These are phyloP conservation scores for Melanotus villosus DNA, from an alignment of 2,888 invertebrate genomes.

Conservation along the genomic window DNA sequence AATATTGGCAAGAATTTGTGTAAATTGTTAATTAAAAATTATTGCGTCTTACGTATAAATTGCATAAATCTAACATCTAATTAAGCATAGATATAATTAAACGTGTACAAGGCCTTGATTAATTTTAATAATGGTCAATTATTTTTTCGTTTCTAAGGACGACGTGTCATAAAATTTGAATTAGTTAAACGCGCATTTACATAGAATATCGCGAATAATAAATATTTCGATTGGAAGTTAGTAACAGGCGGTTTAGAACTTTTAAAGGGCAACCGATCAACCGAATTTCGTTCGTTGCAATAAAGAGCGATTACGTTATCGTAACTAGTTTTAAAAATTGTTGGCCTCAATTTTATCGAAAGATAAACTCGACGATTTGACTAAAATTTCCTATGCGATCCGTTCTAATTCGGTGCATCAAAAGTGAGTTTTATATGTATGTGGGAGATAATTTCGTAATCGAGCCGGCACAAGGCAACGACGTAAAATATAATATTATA, in stretches of 20 bases:
- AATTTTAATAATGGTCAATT: conserved; percentile 38
- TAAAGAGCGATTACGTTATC: background rate
- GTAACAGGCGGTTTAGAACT: background rate
- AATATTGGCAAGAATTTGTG: conserved; percentile 21
- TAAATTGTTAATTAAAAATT: conserved; percentile 32
- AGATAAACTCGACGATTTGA: background rate
- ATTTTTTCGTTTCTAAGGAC: conserved; percentile 37
- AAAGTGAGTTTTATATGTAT: background rate
- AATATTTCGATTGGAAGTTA: background rate
- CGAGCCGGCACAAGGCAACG: no score
- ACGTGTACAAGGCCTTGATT: conserved; percentile 37
- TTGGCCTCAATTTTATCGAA: conserved; percentile 28
- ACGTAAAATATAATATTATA: no score
- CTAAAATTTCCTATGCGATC: conserved; percentile 22
- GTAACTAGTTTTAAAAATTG: conserved; percentile 12
- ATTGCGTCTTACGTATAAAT: conserved; percentile 38
- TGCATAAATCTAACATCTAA: conserved; percentile 41
- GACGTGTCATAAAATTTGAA: conserved; percentile 36
- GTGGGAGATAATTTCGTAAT: background rate
- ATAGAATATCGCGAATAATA: conserved; percentile 1
- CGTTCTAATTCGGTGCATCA: conserved; percentile 2
- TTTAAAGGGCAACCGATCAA: background rate
- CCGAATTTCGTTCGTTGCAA: background rate
- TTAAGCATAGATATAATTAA: conserved; percentile 38
- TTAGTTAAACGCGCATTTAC: conserved; percentile 8